A percentile compares a stretch with the other conserved stretches of the same genome.
Evolutionary conservation across 2,113 vertebrate genomes (phyloP).

Genomic region (Pelecanoides urinatrix): DNA sequence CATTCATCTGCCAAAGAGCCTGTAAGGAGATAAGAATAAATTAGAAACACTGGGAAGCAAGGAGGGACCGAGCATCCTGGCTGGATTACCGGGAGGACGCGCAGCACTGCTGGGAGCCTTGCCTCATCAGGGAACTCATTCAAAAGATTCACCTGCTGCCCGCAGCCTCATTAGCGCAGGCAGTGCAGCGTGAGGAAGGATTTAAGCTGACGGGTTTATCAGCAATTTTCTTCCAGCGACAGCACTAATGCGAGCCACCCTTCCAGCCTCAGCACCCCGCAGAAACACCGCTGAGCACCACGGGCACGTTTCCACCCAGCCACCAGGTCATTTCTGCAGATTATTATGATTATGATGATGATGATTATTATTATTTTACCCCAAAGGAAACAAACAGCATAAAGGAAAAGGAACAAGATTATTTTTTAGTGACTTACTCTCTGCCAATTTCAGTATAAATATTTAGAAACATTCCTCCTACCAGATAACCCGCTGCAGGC

Average conservation of each 20-base stretch:
- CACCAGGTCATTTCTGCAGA: background rate
- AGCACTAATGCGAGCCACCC: background rate
- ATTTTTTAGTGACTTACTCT: slow-evolving; percentile 80
- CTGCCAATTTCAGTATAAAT: slow-evolving; percentile 85
- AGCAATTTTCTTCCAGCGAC: slow-evolving; percentile 7
- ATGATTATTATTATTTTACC: background rate
- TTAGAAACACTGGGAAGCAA: background rate
- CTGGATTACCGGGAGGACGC: background rate
- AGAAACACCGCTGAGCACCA: background rate
- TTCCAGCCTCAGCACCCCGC: background rate
- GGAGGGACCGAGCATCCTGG: background rate
- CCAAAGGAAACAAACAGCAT: slow-evolving; percentile 33
- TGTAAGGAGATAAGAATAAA: background rate
- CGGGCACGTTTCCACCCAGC: background rate
- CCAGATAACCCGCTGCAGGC: slow-evolving; percentile 92
- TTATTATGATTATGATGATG: background rate
- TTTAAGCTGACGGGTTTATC: slow-evolving; percentile 11
- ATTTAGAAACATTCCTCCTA: slow-evolving; percentile 92
- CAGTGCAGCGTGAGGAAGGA: slow-evolving; percentile 15
- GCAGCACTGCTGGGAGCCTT: background rate
- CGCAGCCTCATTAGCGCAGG: background rate
- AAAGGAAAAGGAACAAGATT: slow-evolving; percentile 59
- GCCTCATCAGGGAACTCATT: background rate
- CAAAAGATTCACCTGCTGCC: slow-evolving; percentile 52
- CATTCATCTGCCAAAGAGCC: background rate